phyloP scores from a whole-genome alignment of 1,140 invertebrate species.

The Asobara japonica region DNA sequence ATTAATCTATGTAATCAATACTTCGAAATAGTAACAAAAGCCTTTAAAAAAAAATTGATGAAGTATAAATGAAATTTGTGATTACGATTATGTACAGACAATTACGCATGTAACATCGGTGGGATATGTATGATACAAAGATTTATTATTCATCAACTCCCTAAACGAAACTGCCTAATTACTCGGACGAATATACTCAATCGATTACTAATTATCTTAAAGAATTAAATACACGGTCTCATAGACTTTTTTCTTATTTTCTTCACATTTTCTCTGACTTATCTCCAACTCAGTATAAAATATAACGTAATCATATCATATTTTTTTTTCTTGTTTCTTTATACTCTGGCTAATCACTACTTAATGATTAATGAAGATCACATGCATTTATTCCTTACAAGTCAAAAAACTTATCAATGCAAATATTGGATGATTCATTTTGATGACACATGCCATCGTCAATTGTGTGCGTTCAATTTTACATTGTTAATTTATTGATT shows the following conservation, averaged over 20 bases:
- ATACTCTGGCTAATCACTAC: conserved; percentile 6
- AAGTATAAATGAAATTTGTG: neutral
- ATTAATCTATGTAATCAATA: neutral
- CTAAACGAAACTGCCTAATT: neutral
- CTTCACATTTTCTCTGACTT: neutral
- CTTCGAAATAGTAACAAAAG: neutral
- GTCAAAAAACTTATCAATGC: neutral
- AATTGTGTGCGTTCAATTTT: conserved; percentile 4
- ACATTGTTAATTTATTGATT: too few relatives aligned
- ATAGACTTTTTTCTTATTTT: neutral
- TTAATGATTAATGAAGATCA: conserved; percentile 7
- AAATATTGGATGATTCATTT: conserved; percentile 12
- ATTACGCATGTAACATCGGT: conserved; percentile 8
- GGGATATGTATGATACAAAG: conserved; percentile 15
- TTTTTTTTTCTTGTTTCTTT: neutral
- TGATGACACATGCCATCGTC: neutral
- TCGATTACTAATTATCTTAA: neutral
- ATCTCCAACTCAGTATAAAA: conserved; percentile 8
- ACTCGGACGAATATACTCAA: conserved; percentile 10
- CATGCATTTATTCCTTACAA: conserved; percentile 11
- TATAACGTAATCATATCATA: conserved; percentile 1
- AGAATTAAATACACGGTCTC: neutral
- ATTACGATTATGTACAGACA: neutral
- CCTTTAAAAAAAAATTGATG: neutral
- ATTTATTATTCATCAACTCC: neutral